A percentile compares a stretch with the other conserved stretches of the same genome.
These are phyloP conservation scores for Bombyx mandarina DNA, from an alignment of 1,140 invertebrate genomes.

Conservation along the genomic window DNA sequence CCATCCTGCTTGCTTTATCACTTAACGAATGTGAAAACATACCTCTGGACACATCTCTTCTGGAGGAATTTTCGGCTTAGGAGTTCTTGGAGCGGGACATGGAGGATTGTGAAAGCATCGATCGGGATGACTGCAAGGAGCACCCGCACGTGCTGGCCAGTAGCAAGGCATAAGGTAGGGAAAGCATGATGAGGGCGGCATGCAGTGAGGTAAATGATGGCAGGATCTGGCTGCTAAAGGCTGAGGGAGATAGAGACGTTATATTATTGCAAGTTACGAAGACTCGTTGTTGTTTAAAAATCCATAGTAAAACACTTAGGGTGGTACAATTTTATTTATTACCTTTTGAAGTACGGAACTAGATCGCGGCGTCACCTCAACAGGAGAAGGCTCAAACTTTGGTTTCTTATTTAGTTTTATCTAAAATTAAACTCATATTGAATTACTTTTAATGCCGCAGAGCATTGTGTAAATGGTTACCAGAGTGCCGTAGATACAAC, in stretches of 20 bases:
- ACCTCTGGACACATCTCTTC: conserved; percentile 35
- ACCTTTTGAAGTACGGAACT: conserved; percentile 45
- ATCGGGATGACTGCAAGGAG: conserved; percentile 42
- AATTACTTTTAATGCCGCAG: no score
- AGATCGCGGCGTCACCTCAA: conserved; percentile 42
- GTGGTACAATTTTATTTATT: background rate
- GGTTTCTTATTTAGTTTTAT: conserved; percentile 34
- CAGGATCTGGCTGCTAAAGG: conserved; percentile 43
- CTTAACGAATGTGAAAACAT: background rate
- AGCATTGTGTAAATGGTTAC: no score
- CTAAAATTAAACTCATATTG: conserved; percentile 12
- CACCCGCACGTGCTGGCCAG: conserved; percentile 44
- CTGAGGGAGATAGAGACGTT: conserved; percentile 13
- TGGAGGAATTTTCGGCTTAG: conserved; percentile 16
- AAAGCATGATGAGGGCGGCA: conserved; percentile 45
- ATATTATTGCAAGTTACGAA: no score
- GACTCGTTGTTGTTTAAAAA: no score
- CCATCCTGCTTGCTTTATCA: no score
- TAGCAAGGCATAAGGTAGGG: conserved; percentile 57
- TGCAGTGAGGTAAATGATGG: conserved; percentile 40
- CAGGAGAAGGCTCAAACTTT: conserved; percentile 28
- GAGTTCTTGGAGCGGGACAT: conserved; percentile 28
- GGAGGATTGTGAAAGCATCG: conserved; percentile 58
- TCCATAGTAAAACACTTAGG: no score
- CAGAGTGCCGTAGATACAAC: no score